Conservation (phyloP, 2,113 vertebrate genomes). For the Peromyscus polionotus region DNA sequence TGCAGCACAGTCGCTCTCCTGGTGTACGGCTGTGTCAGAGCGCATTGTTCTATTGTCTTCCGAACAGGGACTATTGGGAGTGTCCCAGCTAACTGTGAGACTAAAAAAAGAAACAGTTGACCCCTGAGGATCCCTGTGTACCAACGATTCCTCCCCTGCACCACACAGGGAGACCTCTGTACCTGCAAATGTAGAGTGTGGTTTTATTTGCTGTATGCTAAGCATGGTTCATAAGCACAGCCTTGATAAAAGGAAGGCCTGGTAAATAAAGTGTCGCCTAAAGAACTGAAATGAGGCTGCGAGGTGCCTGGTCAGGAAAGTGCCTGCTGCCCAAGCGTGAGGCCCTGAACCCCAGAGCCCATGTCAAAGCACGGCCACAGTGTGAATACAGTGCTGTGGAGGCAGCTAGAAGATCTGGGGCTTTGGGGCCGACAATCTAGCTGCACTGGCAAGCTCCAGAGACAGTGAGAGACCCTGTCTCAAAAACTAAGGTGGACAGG, state of each 20-base stretch:
- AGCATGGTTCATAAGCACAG: background rate
- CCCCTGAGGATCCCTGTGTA: background rate
- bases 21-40: background rate
- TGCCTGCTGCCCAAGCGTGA: background rate
- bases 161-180: background rate
- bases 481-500: background rate
- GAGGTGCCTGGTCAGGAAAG: background rate
- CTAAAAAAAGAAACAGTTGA: background rate
- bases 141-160: background rate
- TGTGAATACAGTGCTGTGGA: background rate
- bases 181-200: background rate
- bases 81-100: background rate
- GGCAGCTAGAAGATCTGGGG: background rate
- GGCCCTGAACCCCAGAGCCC: background rate
- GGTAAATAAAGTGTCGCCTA: constrained; percentile 16
- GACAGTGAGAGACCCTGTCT: background rate
- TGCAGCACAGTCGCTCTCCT: background rate
- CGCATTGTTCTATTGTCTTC: background rate
- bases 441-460: background rate
- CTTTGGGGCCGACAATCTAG: background rate
- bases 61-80: background rate
- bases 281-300: background rate
- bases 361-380: no score
- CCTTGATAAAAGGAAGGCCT: background rate
- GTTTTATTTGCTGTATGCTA: constrained; percentile 5